These are phyloP conservation scores for Pachyuromys duprasi DNA, from an alignment of 2,797 vertebrate genomes.

Conservation along the genomic window DNA sequence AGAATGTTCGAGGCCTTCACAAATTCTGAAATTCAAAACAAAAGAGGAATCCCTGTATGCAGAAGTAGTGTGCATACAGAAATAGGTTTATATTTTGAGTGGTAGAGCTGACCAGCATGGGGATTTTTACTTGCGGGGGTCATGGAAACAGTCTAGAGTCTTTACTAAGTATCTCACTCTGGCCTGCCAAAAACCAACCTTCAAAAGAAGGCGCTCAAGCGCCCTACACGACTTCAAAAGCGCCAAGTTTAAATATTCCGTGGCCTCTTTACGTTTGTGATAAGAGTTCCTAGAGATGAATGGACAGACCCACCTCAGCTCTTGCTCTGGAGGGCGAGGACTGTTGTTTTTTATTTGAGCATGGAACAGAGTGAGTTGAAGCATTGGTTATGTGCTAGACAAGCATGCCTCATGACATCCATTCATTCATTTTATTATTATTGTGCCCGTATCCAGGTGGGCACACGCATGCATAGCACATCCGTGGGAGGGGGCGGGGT, in stretches of 20 bases:
- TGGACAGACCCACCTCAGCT: neutral
- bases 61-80: neutral
- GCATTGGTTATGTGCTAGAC: neutral
- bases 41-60: neutral
- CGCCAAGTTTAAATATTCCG: neutral
- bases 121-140: neutral
- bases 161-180: constrained; percentile 15
- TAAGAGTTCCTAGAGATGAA: neutral
- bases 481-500: too few species aligned
- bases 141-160: neutral
- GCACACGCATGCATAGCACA: neutral
- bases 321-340: neutral
- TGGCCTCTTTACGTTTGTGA: neutral
- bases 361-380: neutral
- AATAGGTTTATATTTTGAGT: constrained; percentile 21
- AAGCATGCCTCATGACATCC: neutral
- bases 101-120: neutral
- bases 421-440: neutral
- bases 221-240: neutral
- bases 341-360: neutral
- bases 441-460: too few species aligned
- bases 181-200: constrained; percentile 9
- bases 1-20: neutral
- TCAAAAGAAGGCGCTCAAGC: neutral
- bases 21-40: constrained; percentile 35